These are phyloP conservation scores for Cuniculus paca DNA, from an alignment of 2,797 vertebrate genomes.

Conservation along the genomic window DNA sequence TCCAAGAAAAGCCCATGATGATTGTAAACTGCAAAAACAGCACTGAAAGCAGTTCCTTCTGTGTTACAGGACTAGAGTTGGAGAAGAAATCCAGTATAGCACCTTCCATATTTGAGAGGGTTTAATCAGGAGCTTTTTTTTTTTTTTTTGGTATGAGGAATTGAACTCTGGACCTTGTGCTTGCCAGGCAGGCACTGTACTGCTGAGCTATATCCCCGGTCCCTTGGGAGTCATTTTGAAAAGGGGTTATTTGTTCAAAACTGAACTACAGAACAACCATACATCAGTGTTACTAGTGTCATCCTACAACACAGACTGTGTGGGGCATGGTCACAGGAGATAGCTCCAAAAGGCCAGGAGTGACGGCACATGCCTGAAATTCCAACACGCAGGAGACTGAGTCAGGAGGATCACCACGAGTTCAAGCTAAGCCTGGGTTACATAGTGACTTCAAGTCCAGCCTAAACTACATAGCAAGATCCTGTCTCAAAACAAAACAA, in stretches of 20 bases:
- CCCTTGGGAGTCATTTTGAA: not conserved
- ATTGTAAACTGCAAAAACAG: not conserved
- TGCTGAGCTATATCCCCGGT: too few species aligned
- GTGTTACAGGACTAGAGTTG: not conserved
- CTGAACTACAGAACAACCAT: not conserved
- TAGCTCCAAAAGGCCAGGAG: too few species aligned
- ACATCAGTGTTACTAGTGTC: not conserved
- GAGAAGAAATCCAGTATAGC: not conserved
- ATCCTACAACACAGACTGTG: not conserved
- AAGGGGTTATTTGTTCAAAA: not conserved
- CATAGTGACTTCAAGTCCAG: not conserved
- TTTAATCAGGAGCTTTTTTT: not conserved
- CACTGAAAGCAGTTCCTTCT: not conserved
- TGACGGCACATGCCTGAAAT: not conserved
- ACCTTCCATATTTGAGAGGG: not conserved
- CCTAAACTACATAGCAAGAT: not conserved
- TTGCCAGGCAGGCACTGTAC: too few species aligned
- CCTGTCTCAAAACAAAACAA: not conserved
- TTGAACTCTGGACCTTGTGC: too few species aligned
- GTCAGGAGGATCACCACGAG: not conserved
- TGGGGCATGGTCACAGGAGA: not conserved
- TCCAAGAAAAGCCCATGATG: not conserved
- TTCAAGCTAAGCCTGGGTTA: not conserved
- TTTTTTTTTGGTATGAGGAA: too few species aligned
- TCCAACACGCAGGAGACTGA: not conserved